A percentile compares a stretch with the other conserved stretches of the same genome.
Conservation (phyloP, 1,140 invertebrate genomes). For the Gryon sp. region DNA sequence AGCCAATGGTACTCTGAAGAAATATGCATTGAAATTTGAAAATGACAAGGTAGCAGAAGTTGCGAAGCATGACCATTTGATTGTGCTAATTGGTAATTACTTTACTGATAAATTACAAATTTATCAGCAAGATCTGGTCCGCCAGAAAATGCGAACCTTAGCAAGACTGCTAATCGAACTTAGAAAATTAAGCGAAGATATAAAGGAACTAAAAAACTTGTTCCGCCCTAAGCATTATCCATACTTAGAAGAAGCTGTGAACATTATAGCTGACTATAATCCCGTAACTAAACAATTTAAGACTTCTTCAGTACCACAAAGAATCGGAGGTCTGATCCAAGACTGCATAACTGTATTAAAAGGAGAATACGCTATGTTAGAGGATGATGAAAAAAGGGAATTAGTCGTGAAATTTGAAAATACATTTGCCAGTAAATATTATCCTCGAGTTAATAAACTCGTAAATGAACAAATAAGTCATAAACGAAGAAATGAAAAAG, state of each 20-base stretch:
- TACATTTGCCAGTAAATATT: too few relatives aligned
- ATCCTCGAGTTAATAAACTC: too few relatives aligned
- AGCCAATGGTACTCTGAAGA: neutral
- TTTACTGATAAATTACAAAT: slow-evolving; percentile 14
- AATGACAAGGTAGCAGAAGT: slow-evolving; percentile 1
- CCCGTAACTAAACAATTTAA: neutral
- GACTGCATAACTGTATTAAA: too few relatives aligned
- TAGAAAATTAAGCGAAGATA: neutral
- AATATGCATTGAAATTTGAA: neutral
- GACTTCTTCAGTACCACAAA: too few relatives aligned
- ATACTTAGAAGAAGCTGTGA: neutral
- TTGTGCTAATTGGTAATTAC: neutral
- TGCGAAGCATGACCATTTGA: neutral
- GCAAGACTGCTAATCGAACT: neutral
- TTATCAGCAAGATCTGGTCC: neutral
- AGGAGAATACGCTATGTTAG: too few relatives aligned
- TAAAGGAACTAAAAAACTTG: neutral
- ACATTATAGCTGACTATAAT: neutral
- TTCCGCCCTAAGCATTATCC: neutral
- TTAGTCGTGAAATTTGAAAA: too few relatives aligned
- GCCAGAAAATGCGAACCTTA: slow-evolving; percentile 11
- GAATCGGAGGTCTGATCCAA: too few relatives aligned
- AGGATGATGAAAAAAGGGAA: too few relatives aligned
- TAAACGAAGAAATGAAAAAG: neutral
- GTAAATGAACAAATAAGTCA: too few relatives aligned